Evolutionary conservation across 2,113 vertebrate species (phyloP), one percentile per base, ranked within the genome.

Genomic region (Ptychochromis oligacanthus): DNA sequence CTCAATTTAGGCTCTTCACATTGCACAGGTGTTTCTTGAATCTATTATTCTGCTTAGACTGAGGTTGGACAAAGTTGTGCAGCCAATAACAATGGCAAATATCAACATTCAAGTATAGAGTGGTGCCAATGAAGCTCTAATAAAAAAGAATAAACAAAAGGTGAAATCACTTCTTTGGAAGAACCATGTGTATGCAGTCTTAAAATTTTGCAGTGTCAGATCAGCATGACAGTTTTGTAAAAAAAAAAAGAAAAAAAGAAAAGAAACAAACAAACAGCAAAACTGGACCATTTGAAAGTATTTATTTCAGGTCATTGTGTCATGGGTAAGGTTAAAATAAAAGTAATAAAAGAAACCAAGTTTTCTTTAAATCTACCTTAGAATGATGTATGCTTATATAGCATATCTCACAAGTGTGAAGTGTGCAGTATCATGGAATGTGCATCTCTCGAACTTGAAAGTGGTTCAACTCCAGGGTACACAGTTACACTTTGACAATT

Each of bases 391-490:
- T 18, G 56, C 60, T 72, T 81, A 72, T 36, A 74, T 20, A 54
- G 24, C 40, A 83, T 43, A 36, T 59, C 46, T 92, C 54, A 79
- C 52, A 79, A 46, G 52, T 65, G 20, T 86, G 58, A 89, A 80
- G 60, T 81, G 79, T 83, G 74, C 75, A 79, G 74, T 64, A 77
- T 58, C n/a, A 38, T 80, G 77, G 70, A 90, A 87, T 58, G 26
- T 6, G 57, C 54, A 82, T 82, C 18, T 43, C 36, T 81, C 75
- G 43, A 88, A 89, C 74, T 83, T 79, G 20, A 89, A 89, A 82
- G 55, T 1, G 17, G 49, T 57, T 83, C 46, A 52, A 52, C 59
- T 79, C 20, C 4, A 8, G 31, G 59, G 17, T 67, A 38, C 34
- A 49, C 72, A 38, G 70, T 54, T 61, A 64, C 67, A 74, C 34